phyloP scores from a whole-genome alignment of 2,888 invertebrate genomes.

The Noctua janthe region DNA sequence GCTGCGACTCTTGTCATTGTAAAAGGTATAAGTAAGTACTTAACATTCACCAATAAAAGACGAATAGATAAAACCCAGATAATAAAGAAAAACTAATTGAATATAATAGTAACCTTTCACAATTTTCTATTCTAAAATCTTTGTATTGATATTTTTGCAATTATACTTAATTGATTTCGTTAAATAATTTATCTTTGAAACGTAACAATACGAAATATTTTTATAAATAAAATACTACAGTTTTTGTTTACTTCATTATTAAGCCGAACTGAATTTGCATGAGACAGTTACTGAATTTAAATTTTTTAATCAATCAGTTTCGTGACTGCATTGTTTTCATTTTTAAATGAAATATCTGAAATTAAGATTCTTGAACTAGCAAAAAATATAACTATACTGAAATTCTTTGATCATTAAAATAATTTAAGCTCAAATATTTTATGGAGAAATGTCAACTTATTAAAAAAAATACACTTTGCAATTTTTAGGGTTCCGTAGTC shows the following conservation, averaged over 20 bases:
- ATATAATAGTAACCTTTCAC: background rate
- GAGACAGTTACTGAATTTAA: conserved; percentile 20
- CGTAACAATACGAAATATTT: background rate
- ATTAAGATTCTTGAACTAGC: background rate
- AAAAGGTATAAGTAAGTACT: background rate
- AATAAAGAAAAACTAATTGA: background rate
- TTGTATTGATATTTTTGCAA: background rate
- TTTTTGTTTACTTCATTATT: conserved; percentile 40
- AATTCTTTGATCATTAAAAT: background rate
- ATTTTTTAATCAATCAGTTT: conserved; percentile 13
- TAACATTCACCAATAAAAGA: no score
- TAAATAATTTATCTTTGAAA: conserved; percentile 14
- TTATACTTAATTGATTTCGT: conserved; percentile 2
- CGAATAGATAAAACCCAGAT: background rate
- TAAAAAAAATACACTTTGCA: no score
- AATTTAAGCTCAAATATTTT: background rate
- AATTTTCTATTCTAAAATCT: background rate
- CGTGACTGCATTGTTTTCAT: conserved; percentile 17
- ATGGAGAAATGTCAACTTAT: background rate
- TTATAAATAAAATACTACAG: background rate
- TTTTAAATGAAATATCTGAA: conserved; percentile 14
- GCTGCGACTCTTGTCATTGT: background rate
- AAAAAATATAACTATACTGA: background rate
- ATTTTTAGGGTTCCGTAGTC: no score
- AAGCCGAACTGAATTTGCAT: conserved; percentile 38